These are phyloP conservation scores for Pheosia tremula DNA, from an alignment of 2,888 invertebrate genomes.

Conservation along the genomic window DNA sequence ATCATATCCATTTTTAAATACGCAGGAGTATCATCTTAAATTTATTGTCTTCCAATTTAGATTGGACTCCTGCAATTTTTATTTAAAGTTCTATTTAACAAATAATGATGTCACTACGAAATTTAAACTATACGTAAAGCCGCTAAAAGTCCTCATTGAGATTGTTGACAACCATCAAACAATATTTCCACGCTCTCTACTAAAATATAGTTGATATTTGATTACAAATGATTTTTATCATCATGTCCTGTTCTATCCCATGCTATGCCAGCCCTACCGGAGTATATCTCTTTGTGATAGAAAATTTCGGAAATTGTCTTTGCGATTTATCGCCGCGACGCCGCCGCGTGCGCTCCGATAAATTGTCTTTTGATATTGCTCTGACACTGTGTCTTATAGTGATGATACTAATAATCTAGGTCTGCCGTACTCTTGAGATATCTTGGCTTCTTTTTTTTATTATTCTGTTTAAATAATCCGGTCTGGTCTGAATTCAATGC, in stretches of 20 bases:
- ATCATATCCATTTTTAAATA: not conserved
- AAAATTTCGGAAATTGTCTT: constrained; percentile 81
- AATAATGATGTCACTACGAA: too few relatives aligned
- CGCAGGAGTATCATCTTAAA: too few relatives aligned
- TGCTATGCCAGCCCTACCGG: constrained; percentile 15
- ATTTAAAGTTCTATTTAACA: too few relatives aligned
- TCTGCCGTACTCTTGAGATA: not conserved
- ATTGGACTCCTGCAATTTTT: too few relatives aligned
- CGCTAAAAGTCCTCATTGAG: too few relatives aligned
- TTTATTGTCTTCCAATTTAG: too few relatives aligned
- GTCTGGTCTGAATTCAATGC: too few relatives aligned
- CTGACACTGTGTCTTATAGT: constrained; percentile 46
- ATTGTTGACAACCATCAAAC: too few relatives aligned
- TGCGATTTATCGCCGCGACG: constrained; percentile 61
- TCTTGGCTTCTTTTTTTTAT: not conserved
- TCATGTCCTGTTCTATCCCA: not conserved
- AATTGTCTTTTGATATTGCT: constrained; percentile 71
- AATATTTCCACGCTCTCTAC: too few relatives aligned
- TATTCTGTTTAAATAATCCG: too few relatives aligned
- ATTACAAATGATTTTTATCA: not conserved
- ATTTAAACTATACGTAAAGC: too few relatives aligned
- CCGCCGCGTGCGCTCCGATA: constrained; percentile 55
- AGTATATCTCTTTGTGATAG: constrained; percentile 78
- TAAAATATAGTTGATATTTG: too few relatives aligned
- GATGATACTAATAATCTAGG: constrained; percentile 14